Evolutionary conservation across 2,113 vertebrate genomes (phyloP), one percentile per base, ranked within the genome.

Genomic region (Nicator chloris): DNA sequence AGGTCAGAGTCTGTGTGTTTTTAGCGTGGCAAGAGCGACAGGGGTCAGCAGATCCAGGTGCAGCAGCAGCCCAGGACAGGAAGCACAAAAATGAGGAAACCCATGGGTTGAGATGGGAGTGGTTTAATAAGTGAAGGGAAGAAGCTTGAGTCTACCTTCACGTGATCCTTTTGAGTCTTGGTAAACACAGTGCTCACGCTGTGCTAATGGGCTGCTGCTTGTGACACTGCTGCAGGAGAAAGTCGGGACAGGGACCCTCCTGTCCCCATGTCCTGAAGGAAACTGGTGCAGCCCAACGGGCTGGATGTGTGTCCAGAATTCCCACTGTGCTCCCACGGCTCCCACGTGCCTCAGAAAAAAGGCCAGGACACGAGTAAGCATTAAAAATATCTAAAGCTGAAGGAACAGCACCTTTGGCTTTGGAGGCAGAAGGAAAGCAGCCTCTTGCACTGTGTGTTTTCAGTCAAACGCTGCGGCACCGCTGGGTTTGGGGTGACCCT

Each of bases 401-500:
- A 35, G 15, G 26, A 60, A 20, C 8, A 14, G 3, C 24, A 22
- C 0, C 4, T n/a, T 22, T 11, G 1, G 2, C 1, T 31, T 10
- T 28, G 0, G 2, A n/a, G 39, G 0, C 8, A 22, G 50, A 39
- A 45, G 51, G 61, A 22, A 6, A 31, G 10, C 1, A 19, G 16
- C 24, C 11, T 15, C 42, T 14, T 13, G 10, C 27, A 4, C 13
- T 27, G 33, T 0, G 42, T 20, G 7, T 50, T 24, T 22, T 10
- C 15, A 20, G 1, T 2, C 0, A 7, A 10, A 21, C 0, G 4
- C 28, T 39, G 15, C 9, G 14, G 5, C 0, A 4, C 2, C 0
- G 0, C 2, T 1, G 23, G 1, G 11, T 6, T 31, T 0, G 19
- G 59, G 12, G 0, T 1, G 4, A 1, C 0, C 7, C 4, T 1